These are phyloP conservation scores for Charadrius vociferus DNA, from an alignment of 2,113 vertebrate genomes.

Conservation along the genomic window DNA sequence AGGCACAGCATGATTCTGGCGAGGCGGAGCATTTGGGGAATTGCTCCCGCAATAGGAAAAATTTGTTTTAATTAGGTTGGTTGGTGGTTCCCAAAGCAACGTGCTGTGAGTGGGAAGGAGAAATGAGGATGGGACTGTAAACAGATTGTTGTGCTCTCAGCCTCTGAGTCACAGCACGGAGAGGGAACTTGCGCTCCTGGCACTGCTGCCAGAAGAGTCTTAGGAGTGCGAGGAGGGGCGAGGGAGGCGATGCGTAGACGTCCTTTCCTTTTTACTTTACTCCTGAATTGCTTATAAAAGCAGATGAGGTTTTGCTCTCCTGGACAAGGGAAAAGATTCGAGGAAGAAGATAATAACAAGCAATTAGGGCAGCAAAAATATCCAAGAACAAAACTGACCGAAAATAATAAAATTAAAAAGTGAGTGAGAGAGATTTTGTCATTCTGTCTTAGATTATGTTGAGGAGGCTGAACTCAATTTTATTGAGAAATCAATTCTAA, in stretches of 20 bases:
- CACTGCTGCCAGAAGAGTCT: background rate
- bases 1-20: slow-evolving; percentile 41
- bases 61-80: slow-evolving; percentile 71
- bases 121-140: slow-evolving; percentile 28
- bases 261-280: background rate
- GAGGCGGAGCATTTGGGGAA: slow-evolving; percentile 38
- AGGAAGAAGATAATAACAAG: slow-evolving; percentile 39
- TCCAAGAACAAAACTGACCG: slow-evolving; percentile 67
- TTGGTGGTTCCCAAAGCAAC: slow-evolving; percentile 70
- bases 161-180: background rate
- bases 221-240: background rate
- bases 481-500: slow-evolving; percentile 84
- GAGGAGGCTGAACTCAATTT: slow-evolving; percentile 77
- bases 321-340: slow-evolving; percentile 41
- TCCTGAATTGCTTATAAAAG: slow-evolving; percentile 2
- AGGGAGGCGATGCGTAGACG: background rate
- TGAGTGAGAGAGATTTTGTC: slow-evolving; percentile 67
- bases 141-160: slow-evolving; percentile 34
- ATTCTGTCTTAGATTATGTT: slow-evolving; percentile 72
- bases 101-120: slow-evolving; percentile 45
- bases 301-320: slow-evolving; percentile 1
- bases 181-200: background rate
- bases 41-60: slow-evolving; percentile 66
- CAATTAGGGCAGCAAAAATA: slow-evolving; percentile 55
- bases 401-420: slow-evolving; percentile 72